Evolutionary conservation across 1,140 invertebrate species (phyloP).

Genomic region (Anadara kagoshimensis): DNA sequence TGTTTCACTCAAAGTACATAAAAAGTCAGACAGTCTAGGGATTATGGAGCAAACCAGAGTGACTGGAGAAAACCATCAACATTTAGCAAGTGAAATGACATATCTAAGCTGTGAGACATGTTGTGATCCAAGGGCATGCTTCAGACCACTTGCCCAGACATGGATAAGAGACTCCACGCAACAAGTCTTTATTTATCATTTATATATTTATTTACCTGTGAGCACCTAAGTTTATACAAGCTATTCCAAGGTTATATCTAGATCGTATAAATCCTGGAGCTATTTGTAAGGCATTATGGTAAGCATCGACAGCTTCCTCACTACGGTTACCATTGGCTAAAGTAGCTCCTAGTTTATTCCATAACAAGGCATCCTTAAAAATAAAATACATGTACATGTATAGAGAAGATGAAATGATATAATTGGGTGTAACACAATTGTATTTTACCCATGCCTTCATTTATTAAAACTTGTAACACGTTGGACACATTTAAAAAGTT

Average conservation of each 20-base stretch:
- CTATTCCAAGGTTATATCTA: constrained; percentile 97
- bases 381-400: not conserved
- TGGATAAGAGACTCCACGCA: too few relatives aligned
- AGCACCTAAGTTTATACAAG: constrained; percentile 96
- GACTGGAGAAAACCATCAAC: too few relatives aligned
- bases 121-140: too few relatives aligned
- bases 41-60: too few relatives aligned
- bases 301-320: constrained; percentile 97
- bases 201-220: constrained; percentile 89
- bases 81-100: too few relatives aligned
- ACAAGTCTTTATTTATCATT: too few relatives aligned
- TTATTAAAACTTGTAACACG: too few relatives aligned
- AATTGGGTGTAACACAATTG: not conserved
- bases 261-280: constrained; percentile 97
- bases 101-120: too few relatives aligned
- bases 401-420: not conserved
- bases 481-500: not conserved
- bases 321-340: constrained; percentile 95
- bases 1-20: too few relatives aligned
- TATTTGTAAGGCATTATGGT: constrained; percentile 91
- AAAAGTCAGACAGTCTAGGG: too few relatives aligned
- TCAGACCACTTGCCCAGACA: too few relatives aligned
- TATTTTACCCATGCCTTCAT: too few relatives aligned
- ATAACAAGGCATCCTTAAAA: constrained; percentile 89
- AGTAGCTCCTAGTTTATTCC: constrained; percentile 98